Percentiles rank a stretch among this genome's conserved stretches.
phyloP scores from a whole-genome alignment of 37 sponge, comb jelly and placozoan species.

The Spongia lamella region DNA sequence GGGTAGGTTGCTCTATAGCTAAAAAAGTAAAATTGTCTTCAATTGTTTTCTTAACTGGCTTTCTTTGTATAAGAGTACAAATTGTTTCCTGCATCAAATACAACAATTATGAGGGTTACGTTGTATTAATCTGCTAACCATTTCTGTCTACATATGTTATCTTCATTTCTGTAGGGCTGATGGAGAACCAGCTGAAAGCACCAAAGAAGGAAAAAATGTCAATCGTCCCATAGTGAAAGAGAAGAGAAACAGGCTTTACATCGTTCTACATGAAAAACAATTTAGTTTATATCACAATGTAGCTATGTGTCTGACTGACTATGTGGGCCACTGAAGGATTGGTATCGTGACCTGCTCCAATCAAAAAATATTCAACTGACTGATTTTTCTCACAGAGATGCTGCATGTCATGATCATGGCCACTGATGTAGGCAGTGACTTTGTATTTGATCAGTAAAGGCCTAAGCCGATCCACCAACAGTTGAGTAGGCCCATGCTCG shows the following conservation, averaged over 20 bases:
- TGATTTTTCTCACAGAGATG: slow-evolving; percentile 57
- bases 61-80: too few relatives aligned
- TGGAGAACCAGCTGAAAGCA: slow-evolving; percentile 57
- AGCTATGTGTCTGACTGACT: slow-evolving; percentile 26
- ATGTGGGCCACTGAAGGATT: slow-evolving; percentile 62
- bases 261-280: slow-evolving; percentile 40
- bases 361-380: slow-evolving; percentile 75
- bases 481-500: slow-evolving; percentile 58
- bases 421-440: slow-evolving; percentile 67
- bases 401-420: slow-evolving; percentile 89
- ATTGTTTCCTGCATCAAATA: too few relatives aligned
- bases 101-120: too few relatives aligned
- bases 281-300: too few relatives aligned
- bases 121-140: slow-evolving; percentile 22
- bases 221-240: slow-evolving; percentile 57
- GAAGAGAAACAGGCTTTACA: slow-evolving; percentile 63
- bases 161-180: slow-evolving; percentile 22
- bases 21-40: too few relatives aligned
- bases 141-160: slow-evolving; percentile 54
- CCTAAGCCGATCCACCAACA: slow-evolving; percentile 32
- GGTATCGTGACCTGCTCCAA: slow-evolving; percentile 83
- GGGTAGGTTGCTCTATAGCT: too few relatives aligned
- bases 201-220: slow-evolving; percentile 32
- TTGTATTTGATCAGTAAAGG: slow-evolving; percentile 51
- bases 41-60: too few relatives aligned